Percentiles rank a stretch among this genome's conserved stretches.
Conservation (phyloP, 1,140 invertebrate genomes). For the Phocides pigmalion region DNA sequence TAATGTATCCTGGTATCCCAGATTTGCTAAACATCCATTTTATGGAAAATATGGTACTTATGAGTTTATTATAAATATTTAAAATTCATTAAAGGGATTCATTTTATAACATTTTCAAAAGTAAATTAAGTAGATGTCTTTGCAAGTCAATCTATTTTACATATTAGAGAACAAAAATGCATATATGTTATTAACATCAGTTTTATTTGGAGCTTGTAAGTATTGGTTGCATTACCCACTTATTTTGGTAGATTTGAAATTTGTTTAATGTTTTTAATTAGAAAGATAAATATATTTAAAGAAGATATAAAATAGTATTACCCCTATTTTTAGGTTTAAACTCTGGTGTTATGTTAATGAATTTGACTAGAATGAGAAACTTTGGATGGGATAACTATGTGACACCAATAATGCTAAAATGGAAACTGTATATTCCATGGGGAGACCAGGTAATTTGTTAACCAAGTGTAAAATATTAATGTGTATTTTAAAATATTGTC, state of each 20-base stretch:
- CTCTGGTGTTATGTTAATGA: conserved; percentile 99
- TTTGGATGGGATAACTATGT: conserved; percentile 94
- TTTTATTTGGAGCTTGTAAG: not conserved
- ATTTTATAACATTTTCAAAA: too few relatives aligned
- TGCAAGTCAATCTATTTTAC: too few relatives aligned
- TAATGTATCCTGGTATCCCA: conserved; percentile 97
- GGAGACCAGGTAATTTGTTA: conserved; percentile 89
- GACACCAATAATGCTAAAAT: conserved; percentile 93
- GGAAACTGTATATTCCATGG: conserved; percentile 95
- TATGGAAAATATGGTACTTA: conserved; percentile 92
- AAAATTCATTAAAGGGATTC: too few relatives aligned
- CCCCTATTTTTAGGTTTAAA: conserved; percentile 90
- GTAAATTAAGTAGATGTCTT: too few relatives aligned
- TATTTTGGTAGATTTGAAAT: too few relatives aligned
- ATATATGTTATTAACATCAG: too few relatives aligned
- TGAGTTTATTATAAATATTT: conserved; percentile 6
- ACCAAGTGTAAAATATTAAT: too few relatives aligned
- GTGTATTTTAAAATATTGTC: too few relatives aligned
- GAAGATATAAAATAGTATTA: conserved; percentile 14
- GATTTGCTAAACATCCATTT: conserved; percentile 97
- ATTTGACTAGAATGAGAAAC: conserved; percentile 94
- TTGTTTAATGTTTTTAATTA: too few relatives aligned
- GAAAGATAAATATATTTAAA: not conserved
- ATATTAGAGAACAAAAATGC: too few relatives aligned
- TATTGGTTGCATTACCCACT: too few relatives aligned